Percentiles rank a stretch among this genome's conserved stretches.
These are phyloP conservation scores for Tragelaphus strepsiceros DNA, from an alignment of 2,113 vertebrate genomes.

Conservation along the genomic window DNA sequence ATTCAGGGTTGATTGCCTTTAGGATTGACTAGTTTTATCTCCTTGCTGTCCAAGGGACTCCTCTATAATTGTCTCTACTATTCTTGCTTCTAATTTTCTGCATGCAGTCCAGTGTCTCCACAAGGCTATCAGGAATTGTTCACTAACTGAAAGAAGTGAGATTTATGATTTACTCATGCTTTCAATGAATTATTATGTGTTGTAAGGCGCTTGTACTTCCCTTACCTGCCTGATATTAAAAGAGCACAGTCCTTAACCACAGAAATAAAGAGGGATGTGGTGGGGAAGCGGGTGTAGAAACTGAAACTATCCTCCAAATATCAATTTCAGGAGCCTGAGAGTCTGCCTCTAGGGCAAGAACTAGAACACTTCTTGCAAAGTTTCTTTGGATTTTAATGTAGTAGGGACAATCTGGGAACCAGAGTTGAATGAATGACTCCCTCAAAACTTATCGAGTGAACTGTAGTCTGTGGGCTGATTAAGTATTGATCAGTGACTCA, in stretches of 20 bases:
- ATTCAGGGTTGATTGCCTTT: not conserved
- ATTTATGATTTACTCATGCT: not conserved
- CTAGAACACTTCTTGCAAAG: not conserved
- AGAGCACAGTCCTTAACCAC: not conserved
- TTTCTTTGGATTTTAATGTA: not conserved
- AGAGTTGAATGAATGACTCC: not conserved
- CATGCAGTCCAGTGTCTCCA: not conserved
- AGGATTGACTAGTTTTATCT: not conserved
- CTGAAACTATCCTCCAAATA: not conserved
- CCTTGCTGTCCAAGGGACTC: not conserved
- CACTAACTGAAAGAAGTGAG: not conserved
- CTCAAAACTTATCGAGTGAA: not conserved
- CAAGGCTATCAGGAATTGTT: not conserved
- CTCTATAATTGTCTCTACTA: not conserved
- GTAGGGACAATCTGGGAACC: not conserved
- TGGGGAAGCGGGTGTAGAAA: not conserved
- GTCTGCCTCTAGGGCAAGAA: not conserved
- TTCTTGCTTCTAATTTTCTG: not conserved
- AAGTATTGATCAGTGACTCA: conserved; percentile 47
- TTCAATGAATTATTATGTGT: not conserved
- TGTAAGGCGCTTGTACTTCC: not conserved
- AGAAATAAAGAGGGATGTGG: not conserved
- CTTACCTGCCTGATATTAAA: not conserved
- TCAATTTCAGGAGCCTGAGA: not conserved
- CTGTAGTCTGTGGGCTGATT: conserved; percentile 25